These are phyloP conservation scores for Tetragonula carbonaria DNA, from an alignment of 2,888 invertebrate genomes.

Conservation along the genomic window DNA sequence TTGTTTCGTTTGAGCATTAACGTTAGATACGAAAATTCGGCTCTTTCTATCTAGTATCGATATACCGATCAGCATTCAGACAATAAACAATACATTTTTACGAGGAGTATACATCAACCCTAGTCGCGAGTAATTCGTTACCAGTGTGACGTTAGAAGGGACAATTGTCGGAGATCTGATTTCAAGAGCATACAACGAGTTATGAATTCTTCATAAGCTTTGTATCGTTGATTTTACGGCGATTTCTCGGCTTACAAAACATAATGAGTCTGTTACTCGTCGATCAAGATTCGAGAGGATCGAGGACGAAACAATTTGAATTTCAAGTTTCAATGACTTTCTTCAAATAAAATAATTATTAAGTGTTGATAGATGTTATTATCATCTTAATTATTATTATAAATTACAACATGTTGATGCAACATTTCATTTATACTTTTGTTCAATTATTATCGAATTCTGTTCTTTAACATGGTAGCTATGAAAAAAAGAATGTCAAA, in stretches of 20 bases:
- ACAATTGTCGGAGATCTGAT: conserved; percentile 60
- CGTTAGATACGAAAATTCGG: background rate
- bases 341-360: background rate
- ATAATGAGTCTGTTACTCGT: background rate
- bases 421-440: too few species aligned
- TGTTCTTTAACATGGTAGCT: too few species aligned
- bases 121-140: conserved; percentile 39
- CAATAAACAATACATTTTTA: background rate
- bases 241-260: conserved; percentile 39
- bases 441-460: too few species aligned
- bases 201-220: conserved; percentile 60
- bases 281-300: background rate
- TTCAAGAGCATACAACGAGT: conserved; percentile 46
- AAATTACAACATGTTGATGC: too few species aligned
- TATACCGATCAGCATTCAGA: background rate
- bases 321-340: background rate
- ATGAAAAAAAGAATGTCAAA: too few species aligned
- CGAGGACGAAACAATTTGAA: background rate
- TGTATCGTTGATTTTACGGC: conserved; percentile 32
- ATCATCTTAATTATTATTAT: too few species aligned
- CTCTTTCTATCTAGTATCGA: background rate
- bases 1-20: background rate
- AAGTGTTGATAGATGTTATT: too few species aligned
- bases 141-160: conserved; percentile 2
- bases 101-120: background rate